Evolutionary conservation across 1,140 invertebrate species (phyloP).

Genomic region (Macrobrachium nipponense): DNA sequence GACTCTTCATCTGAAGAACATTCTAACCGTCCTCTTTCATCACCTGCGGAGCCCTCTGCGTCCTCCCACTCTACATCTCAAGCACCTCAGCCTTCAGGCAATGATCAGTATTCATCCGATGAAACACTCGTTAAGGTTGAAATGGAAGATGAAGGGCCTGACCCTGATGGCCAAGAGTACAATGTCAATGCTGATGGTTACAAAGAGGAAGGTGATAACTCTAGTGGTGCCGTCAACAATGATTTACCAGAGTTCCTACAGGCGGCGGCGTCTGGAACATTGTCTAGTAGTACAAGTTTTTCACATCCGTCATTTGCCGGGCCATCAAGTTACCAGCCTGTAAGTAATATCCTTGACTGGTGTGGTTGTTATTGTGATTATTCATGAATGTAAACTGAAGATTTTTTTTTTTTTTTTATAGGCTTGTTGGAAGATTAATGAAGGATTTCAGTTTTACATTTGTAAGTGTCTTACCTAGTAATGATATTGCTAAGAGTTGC

Average conservation of each 20-base stretch:
- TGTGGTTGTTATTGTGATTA: not conserved
- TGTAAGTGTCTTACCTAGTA: too few species aligned
- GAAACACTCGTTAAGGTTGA: conserved; percentile 59
- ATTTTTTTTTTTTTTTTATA: not conserved
- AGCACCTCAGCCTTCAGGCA: not conserved
- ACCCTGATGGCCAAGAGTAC: conserved; percentile 46
- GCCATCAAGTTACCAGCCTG: conserved; percentile 63
- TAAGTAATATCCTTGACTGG: conserved; percentile 28
- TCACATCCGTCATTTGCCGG: conserved; percentile 59
- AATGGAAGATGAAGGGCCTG: conserved; percentile 56
- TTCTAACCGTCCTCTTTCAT: conserved; percentile 49
- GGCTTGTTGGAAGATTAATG: too few species aligned
- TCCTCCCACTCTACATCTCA: conserved; percentile 34
- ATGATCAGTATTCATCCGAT: conserved; percentile 45
- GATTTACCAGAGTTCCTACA: conserved; percentile 63
- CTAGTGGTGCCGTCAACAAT: conserved; percentile 57
- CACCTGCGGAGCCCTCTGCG: conserved; percentile 37
- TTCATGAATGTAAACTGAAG: not conserved
- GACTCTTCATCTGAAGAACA: conserved; percentile 44
- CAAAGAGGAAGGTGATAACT: conserved; percentile 59
- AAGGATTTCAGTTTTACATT: not conserved
- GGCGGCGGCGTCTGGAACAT: conserved; percentile 50
- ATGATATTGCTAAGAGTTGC: too few species aligned
- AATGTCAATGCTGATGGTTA: conserved; percentile 60
- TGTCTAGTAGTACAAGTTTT: conserved; percentile 47